Evolutionary conservation across 2,888 invertebrate species (phyloP).

Genomic region (Serrognathus titanus): DNA sequence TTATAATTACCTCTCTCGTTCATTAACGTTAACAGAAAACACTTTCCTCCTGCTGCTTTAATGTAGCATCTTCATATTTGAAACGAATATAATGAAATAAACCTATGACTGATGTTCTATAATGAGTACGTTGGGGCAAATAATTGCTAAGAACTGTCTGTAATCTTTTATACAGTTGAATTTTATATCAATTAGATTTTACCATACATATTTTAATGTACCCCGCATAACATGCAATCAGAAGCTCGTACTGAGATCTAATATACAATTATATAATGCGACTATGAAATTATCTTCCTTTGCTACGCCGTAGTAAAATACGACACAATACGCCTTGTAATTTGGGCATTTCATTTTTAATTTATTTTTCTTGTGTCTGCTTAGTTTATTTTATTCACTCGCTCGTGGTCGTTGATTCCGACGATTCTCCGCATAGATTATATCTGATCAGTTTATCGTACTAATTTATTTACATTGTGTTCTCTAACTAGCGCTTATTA

Average conservation of each 20-base stretch:
- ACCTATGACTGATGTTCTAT: slow-evolving; percentile 40
- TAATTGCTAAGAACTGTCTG: slow-evolving; percentile 36
- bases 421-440: background rate
- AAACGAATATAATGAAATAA: slow-evolving; percentile 35
- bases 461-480: slow-evolving; percentile 5
- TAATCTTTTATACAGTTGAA: slow-evolving; percentile 42
- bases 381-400: slow-evolving; percentile 1
- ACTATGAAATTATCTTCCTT: slow-evolving; percentile 16
- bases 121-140: slow-evolving; percentile 37
- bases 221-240: slow-evolving; percentile 12
- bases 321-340: slow-evolving; percentile 14
- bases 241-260: slow-evolving; percentile 15
- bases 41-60: slow-evolving; percentile 3
- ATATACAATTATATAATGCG: slow-evolving; percentile 23
- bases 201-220: slow-evolving; percentile 39
- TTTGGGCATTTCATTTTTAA: slow-evolving; percentile 8
- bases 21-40: slow-evolving; percentile 12
- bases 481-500: slow-evolving; percentile 6
- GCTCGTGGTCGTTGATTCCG: background rate
- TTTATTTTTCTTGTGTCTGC: slow-evolving; percentile 7
- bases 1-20: slow-evolving; percentile 10
- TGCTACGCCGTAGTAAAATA: slow-evolving; percentile 5
- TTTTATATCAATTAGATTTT: slow-evolving; percentile 42
- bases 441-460: slow-evolving; percentile 3
- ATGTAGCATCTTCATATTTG: slow-evolving; percentile 7